Base-by-base conservation (phyloP, 1,140 invertebrate genomes). In the Lethocerus indicus region DNA sequence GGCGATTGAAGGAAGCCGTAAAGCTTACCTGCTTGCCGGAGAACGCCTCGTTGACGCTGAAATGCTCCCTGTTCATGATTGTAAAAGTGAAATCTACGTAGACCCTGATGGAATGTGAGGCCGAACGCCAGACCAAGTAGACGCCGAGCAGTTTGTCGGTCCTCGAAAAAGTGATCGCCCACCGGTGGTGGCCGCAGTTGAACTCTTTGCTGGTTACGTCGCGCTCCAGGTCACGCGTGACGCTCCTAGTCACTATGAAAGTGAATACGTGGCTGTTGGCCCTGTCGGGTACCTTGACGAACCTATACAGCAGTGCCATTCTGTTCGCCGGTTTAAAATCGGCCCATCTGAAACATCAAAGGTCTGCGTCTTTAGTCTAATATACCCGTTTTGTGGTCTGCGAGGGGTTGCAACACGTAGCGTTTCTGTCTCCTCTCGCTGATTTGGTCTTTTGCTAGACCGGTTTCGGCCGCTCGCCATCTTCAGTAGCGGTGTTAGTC, bases 1-100 rank as follows among this genome's bases (percentile, higher is more conserved):
- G n/a, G n/a, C n/a, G n/a, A n/a, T n/a, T n/a, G n/a, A n/a, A n/a
- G n/a, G n/a, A n/a, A n/a, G n/a, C n/a, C n/a, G n/a, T n/a, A n/a
- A n/a, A 35, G 35, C 51, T 55, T 48, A 68, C 63, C 59, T 81
- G 76, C 61, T 85, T 86, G 36, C 86, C 83, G 16, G 79, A 78
- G 67, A 86, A 88, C 2, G 76, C 74, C 60, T 88, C 83, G 63
- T 88, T 89, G 52, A 76, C 77, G 41, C 81, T 86, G 63, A 88
- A 90, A 62, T 88, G 85, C 55, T 87, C 84, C 12, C 81, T 74
- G 60, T 88, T 89, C 21, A 89, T 71, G 6, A 89, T 70, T 1
- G 83, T 88, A 63, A 90, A 86, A 16, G 80, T 78, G 59, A 85
- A 88, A 63, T 90, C 86, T 32, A 87, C 78, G 59, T 81, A 83